Evolutionary conservation across 2,888 invertebrate species (phyloP).

Genomic region (Yponomeuta plumbellus): DNA sequence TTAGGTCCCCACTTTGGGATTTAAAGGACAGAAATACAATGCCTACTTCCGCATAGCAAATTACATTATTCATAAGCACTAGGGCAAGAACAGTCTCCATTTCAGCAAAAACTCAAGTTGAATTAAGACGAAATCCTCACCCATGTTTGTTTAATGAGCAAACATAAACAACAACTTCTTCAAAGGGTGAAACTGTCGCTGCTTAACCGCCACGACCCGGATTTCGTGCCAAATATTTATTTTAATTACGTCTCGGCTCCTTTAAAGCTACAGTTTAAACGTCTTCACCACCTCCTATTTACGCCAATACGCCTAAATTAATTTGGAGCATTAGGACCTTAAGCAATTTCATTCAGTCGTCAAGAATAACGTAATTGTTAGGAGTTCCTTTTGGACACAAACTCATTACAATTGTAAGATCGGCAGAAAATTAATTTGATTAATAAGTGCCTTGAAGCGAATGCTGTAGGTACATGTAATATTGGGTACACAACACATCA

Average conservation of each 20-base stretch:
- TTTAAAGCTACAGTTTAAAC: slow-evolving; percentile 47
- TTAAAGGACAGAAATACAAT: too few relatives aligned
- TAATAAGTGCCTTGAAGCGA: not conserved
- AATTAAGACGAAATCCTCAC: slow-evolving; percentile 60
- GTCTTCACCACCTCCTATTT: slow-evolving; percentile 42
- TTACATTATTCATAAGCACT: not conserved
- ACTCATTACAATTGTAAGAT: not conserved
- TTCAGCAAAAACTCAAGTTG: slow-evolving; percentile 26
- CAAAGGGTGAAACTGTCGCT: slow-evolving; percentile 71
- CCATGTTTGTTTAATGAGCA: slow-evolving; percentile 72
- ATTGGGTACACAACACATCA: too few relatives aligned
- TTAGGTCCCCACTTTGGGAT: too few relatives aligned
- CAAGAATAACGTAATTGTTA: not conserved
- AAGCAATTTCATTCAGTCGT: slow-evolving; percentile 18
- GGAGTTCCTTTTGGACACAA: not conserved
- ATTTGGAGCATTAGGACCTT: slow-evolving; percentile 28
- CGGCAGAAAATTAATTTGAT: not conserved
- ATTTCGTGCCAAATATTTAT: slow-evolving; percentile 74
- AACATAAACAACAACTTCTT: slow-evolving; percentile 71
- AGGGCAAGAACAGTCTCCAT: not conserved
- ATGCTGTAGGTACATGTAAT: too few relatives aligned
- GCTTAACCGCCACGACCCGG: slow-evolving; percentile 68
- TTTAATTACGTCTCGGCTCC: slow-evolving; percentile 69
- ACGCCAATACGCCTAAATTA: slow-evolving; percentile 47
- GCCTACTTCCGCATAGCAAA: not conserved